These are phyloP conservation scores for Pterois miles DNA, from an alignment of 2,797 vertebrate species.

Conservation along the genomic window DNA sequence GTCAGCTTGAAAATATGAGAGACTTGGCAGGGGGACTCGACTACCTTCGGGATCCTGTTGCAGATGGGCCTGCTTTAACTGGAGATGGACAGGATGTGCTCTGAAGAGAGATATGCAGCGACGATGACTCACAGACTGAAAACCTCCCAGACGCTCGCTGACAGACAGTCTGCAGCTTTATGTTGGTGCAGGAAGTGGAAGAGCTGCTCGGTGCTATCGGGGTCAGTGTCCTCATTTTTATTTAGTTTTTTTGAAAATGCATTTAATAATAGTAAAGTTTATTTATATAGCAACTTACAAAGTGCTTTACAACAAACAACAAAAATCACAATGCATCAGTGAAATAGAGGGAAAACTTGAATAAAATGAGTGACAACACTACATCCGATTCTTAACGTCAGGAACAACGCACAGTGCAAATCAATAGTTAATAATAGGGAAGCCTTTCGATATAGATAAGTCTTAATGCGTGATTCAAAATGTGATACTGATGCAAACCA, in stretches of 20 bases:
- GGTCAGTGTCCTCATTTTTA: background rate
- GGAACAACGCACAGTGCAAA: no score
- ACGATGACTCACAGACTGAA: slow-evolving; percentile 16
- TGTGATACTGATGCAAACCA: no score
- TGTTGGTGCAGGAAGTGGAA: background rate
- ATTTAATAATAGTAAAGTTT: background rate
- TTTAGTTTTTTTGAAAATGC: background rate
- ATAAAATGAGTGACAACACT: no score
- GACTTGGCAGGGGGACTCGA: slow-evolving; percentile 67
- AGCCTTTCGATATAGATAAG: no score
- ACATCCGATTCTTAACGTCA: no score
- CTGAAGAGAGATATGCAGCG: slow-evolving; percentile 36
- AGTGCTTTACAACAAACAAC: no score
- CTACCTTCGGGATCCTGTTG: slow-evolving; percentile 78
- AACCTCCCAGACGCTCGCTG: slow-evolving; percentile 38
- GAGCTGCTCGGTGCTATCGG: background rate
- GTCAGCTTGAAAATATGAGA: slow-evolving; percentile 84
- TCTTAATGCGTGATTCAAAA: no score
- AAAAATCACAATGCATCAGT: no score
- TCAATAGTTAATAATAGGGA: no score
- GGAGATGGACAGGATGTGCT: slow-evolving; percentile 75
- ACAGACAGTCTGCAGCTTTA: slow-evolving; percentile 11
- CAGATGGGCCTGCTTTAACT: slow-evolving; percentile 65
- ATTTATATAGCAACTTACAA: no score
- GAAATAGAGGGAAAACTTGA: no score